Evolutionary conservation across 2,888 invertebrate species (phyloP), one percentile per base, ranked within the genome.

Genomic region (Microctonus brassicae): DNA sequence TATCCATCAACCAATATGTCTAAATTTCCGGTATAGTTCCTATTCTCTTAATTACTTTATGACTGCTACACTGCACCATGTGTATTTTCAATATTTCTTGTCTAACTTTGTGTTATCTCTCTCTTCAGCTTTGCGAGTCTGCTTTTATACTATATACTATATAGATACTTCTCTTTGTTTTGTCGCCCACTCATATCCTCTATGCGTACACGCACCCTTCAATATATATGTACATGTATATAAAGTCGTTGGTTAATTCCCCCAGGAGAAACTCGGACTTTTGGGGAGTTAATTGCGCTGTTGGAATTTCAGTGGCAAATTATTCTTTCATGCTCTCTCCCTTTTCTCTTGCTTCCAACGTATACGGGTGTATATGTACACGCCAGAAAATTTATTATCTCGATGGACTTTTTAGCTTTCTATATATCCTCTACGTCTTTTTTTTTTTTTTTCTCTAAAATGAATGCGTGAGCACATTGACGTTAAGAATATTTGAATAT

Each of bases 281-380:
- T 77, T 76, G 74, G 78, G 76, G 77, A 79, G 81, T 81, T 82
- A 82, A 82, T 82, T 82, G 80, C 81, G 78, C 79, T 77, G 81
- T 78, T 78, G 78, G 81, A 82, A 83, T 83, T 81, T 82, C 79
- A 78, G 81, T 82, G 81, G 79, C 77, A 77, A 79, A 79, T 79
- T 80, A 80, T 79, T 79, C 78, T 78, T 78, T 78, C 77, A 76
- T 76, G 72, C 77, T 74, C 68, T 72, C 53, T 70, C 69, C 65
- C 74, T 47, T 58, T 69, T 61, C 73, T 65, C 73, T 69, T 17
- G 20, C 69, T 11, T 13, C 17, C 22, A 53, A 57, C 26, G n/a
- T 20, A 26, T 17, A 9, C 11, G 34, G 10, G n/a, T 66, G 39
- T 55, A 57, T 36, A 66, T 69, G 52, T 55, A 57, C 34, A 66